phyloP scores from a whole-genome alignment of 1,140 invertebrate genomes.

The Ceratina calcarata region DNA sequence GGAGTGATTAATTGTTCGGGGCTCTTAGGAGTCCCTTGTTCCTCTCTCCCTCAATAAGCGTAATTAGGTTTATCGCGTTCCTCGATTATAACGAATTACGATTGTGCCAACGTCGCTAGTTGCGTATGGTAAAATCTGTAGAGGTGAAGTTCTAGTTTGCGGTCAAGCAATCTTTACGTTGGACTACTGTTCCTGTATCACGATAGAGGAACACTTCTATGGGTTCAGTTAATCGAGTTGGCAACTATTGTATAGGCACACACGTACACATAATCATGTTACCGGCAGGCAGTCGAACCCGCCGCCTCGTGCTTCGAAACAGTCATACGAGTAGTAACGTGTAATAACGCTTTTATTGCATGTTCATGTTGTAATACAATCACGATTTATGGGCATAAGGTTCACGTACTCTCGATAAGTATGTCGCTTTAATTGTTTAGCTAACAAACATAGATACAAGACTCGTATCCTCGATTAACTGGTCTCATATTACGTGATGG shows the following conservation, averaged over 20 bases:
- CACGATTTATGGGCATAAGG: neutral
- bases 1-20: neutral
- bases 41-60: neutral
- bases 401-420: neutral
- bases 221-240: conserved; percentile 62
- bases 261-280: conserved; percentile 56
- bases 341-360: conserved; percentile 24
- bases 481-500: too few relatives aligned
- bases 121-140: conserved; percentile 43
- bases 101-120: conserved; percentile 18
- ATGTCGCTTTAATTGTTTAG: neutral
- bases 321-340: conserved; percentile 21
- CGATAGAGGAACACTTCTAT: conserved; percentile 41
- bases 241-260: conserved; percentile 43
- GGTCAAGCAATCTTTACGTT: conserved; percentile 49
- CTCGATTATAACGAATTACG: neutral
- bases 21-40: neutral
- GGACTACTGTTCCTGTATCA: conserved; percentile 36
- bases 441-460: neutral
- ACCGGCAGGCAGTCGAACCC: conserved; percentile 44
- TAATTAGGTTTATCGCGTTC: conserved; percentile 24
- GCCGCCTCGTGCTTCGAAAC: conserved; percentile 1
- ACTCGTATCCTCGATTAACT: neutral
- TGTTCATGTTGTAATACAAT: neutral
- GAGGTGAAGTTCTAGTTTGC: conserved; percentile 49